Evolutionary conservation across 2,113 vertebrate genomes (phyloP).

Genomic region (Cromileptes altivelis): DNA sequence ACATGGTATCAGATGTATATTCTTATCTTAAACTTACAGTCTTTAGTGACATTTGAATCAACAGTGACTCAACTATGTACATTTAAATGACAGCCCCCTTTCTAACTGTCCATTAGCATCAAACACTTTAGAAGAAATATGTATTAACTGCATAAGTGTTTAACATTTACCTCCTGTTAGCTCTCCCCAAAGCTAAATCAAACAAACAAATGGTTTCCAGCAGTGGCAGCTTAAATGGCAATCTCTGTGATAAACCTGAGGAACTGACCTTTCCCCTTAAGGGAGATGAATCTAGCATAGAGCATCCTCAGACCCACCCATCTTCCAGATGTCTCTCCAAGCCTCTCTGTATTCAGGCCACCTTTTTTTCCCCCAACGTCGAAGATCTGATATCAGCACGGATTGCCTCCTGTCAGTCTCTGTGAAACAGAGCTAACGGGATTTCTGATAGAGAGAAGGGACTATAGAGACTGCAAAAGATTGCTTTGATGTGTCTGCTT

Average conservation of each 20-base stretch:
- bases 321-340: slow-evolving; percentile 49
- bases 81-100: not conserved
- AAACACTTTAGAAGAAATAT: not conserved
- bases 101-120: not conserved
- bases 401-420: slow-evolving; percentile 78
- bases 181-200: slow-evolving; percentile 23
- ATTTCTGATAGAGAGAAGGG: slow-evolving; percentile 68
- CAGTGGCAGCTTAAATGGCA: slow-evolving; percentile 37
- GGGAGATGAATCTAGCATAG: slow-evolving; percentile 43
- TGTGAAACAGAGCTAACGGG: slow-evolving; percentile 68
- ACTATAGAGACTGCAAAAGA: slow-evolving; percentile 61
- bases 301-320: slow-evolving; percentile 46
- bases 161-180: slow-evolving; percentile 8
- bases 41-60: slow-evolving; percentile 44
- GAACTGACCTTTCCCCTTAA: slow-evolving; percentile 42
- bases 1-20: not conserved
- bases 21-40: not conserved
- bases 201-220: slow-evolving; percentile 28
- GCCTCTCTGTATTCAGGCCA: slow-evolving; percentile 71
- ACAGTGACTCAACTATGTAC: not conserved
- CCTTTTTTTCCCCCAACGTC: slow-evolving; percentile 40
- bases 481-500: slow-evolving; percentile 70
- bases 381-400: slow-evolving; percentile 71
- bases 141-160: slow-evolving; percentile 3
- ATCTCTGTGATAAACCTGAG: slow-evolving; percentile 29